Evolutionary conservation across 2,888 invertebrate genomes (phyloP), one percentile per base, ranked within the genome.

Genomic region (Leptura quadrifasciata): DNA sequence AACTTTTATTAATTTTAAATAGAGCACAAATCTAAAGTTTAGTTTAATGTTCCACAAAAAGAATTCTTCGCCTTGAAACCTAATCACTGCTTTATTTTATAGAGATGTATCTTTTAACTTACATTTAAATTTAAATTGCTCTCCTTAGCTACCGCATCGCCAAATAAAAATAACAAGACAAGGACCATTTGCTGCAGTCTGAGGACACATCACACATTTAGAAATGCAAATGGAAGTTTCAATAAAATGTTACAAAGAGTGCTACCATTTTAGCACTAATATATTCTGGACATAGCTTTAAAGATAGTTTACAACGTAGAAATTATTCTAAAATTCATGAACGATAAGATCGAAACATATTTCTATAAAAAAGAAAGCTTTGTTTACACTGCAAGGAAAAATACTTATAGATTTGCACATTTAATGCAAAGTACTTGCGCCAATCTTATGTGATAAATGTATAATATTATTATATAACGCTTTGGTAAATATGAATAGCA

Each of bases 81-180:
- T 21, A 21, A 17, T 35, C 63, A 18, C 20, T 17, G 5, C 18
- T 39, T 63, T 39, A 65, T 52, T 65, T 52, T 52, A 65, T 24
- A 52, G 24, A 52, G 61, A 27, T 35, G 52, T 35, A 57, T 69
- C n/a, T n/a, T n/a, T 69, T 57, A 52, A 65, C 10, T 57, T 31
- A 35, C 17, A 60, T 71, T 71, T 61, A 71, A 71, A 71, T 71
- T 61, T 61, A 71, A 47, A 61, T 71, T 71, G 61, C 71, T 47
- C 18, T 61, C 21, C 52, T 61, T 31, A 27, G 61, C 57, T 39
- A 52, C 71, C n/a, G 70, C 31, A 64, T 24, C 15, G 65, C 15
- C 65, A 52, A 61, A 71, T 71, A 71, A 61, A 71, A 61, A 61
- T 69, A 60, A 12, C 60, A 18, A 57, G 52, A 54, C 60, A 27